These are phyloP conservation scores for Carcharodon carcharias DNA, from an alignment of 2,797 vertebrate genomes.

Conservation along the genomic window DNA sequence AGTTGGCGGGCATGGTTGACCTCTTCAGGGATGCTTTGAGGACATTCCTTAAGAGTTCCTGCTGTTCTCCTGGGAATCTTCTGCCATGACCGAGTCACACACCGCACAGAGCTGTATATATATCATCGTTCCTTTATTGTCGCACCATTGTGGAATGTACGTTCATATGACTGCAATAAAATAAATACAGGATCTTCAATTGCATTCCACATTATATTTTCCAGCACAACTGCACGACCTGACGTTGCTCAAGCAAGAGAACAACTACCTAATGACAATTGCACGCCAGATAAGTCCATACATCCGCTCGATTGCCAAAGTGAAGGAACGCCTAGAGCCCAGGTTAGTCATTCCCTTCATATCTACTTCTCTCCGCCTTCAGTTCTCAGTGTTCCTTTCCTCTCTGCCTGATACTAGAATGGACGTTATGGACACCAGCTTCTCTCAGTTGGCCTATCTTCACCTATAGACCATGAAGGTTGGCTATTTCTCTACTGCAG, in stretches of 20 bases:
- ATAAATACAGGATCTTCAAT: background rate
- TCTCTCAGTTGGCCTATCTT: background rate
- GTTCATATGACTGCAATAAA: background rate
- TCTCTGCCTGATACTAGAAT: background rate
- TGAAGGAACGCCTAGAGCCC: conserved; percentile 84
- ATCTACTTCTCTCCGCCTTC: background rate
- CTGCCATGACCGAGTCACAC: background rate
- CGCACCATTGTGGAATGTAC: background rate
- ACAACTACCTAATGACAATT: conserved; percentile 76
- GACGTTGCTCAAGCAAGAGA: conserved; percentile 83
- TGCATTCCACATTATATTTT: background rate
- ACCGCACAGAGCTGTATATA: background rate
- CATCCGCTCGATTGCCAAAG: conserved; percentile 82
- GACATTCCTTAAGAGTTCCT: background rate
- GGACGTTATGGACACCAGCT: no score
- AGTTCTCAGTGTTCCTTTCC: background rate
- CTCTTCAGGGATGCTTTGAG: background rate
- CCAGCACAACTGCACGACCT: conserved; percentile 83
- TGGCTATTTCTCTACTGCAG: background rate
- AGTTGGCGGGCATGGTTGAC: background rate
- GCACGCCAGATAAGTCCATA: conserved; percentile 84
- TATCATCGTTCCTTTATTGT: background rate
- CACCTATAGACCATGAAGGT: background rate
- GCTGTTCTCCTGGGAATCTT: background rate
- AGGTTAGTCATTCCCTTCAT: conserved; percentile 57